Base-by-base conservation (phyloP, 2,113 vertebrate species). In the Calypte anna region DNA sequence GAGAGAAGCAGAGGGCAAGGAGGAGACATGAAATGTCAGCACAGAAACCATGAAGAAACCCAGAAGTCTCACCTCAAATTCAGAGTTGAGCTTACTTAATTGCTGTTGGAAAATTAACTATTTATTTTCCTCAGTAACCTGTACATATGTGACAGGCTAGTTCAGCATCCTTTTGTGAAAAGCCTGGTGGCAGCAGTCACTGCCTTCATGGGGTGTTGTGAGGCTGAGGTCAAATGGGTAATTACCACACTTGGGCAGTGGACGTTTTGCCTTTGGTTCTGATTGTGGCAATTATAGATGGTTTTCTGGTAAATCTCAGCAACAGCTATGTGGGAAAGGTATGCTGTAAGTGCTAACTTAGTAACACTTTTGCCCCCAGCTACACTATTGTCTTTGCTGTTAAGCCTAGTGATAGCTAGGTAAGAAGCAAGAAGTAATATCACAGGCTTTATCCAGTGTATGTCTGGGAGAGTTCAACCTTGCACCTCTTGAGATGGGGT, bases 231-330 rank as follows among this genome's bases (percentile, higher is more conserved):
- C 33, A 61, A 40, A 23, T 0, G 0, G 22, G 7, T 33, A 77
- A 30, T 17, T 72, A 61, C 25, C 0, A 0, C 3, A 1, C 40
- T 62, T 3, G 3, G 40, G 40, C 38, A 28, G 14, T 69, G 46
- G 24, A 82, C 85, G 21, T 51, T 81, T 63, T n/a, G 16, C 16
- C 31, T 84, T 81, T 78, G 31, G 38, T 64, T 83, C 55, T 50
- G 46, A 16, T 15, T 33, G 17, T 54, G 46, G 38, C 22, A 38
- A 10, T 5, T 79, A 18, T 18, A 79, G 50, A 36, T 82, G 4
- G 78, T 88, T 79, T 69, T 64, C 30, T 38, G 24, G 63, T 73
- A 95, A 80, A 90, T 73, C 24, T 54, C 24, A 66, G 50, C 27
- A 48, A 54, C 24, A 27, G 17, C 21, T 63, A 4, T 12, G 30